Evolutionary conservation across 2,113 vertebrate genomes (phyloP).

Genomic region (Oostethus manadensis): DNA sequence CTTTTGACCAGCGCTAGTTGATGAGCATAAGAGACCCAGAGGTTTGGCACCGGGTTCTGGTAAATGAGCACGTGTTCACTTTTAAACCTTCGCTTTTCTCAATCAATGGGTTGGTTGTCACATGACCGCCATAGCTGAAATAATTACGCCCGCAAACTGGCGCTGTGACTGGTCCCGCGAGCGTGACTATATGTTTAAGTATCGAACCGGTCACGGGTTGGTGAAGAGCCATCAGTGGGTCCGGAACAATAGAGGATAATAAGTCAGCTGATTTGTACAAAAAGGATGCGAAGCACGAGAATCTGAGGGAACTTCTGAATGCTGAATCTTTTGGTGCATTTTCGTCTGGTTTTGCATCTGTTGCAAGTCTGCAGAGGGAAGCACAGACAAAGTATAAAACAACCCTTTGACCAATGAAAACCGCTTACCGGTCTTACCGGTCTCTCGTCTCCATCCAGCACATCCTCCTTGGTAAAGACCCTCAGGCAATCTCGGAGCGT

Average conservation of each 20-base stretch:
- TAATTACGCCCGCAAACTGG: too few relatives aligned
- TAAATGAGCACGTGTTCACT: too few relatives aligned
- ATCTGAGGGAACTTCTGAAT: conserved; percentile 96
- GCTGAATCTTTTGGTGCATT: conserved; percentile 93
- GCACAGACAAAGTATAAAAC: conserved; percentile 5
- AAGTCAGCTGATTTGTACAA: background rate
- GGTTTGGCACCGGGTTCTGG: too few relatives aligned
- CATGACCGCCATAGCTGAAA: too few relatives aligned
- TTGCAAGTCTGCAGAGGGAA: conserved; percentile 78
- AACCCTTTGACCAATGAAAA: background rate
- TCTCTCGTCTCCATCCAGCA: conserved; percentile 91
- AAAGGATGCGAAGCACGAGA: conserved; percentile 95
- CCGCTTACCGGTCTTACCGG: conserved; percentile 75
- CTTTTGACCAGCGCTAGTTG: too few relatives aligned
- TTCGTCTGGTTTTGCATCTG: conserved; percentile 85
- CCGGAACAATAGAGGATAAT: background rate
- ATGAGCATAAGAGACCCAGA: too few relatives aligned
- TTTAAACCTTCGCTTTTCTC: too few relatives aligned
- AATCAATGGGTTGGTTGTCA: too few relatives aligned
- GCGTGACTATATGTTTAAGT: too few relatives aligned
- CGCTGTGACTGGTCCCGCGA: too few relatives aligned
- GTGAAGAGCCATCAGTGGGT: too few relatives aligned
- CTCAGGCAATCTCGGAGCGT: conserved; percentile 87
- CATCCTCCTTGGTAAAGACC: conserved; percentile 91
- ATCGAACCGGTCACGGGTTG: too few relatives aligned